Base-by-base conservation (phyloP, 2,888 invertebrate species). In the Stenodema calcarata region DNA sequence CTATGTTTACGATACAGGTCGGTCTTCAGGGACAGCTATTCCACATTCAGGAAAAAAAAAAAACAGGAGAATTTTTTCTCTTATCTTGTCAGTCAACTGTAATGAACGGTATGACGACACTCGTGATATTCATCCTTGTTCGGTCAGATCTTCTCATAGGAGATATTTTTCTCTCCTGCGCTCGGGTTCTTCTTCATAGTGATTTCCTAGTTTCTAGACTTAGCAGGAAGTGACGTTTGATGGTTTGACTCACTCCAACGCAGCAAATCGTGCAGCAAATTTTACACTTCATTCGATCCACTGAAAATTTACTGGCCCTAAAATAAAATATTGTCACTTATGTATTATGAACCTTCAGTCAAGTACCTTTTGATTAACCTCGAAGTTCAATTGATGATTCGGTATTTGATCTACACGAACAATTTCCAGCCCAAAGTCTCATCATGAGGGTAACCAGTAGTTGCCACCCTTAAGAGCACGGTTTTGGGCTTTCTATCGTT, bases 1-100 rank as follows among this genome's bases (percentile, higher is more conserved):
- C 78, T 47, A 44, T 44, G 78, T 78, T 78, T 78, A 78, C 78
- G 78, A 47, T 78, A 78, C 47, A 78, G 18, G 78, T 47, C 78
- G 44, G 23, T 78, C 78, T 44, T 78, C 78, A 78, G 44, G 78
- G 78, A 18, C 78, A 44, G 47, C 42, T n/a, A 30, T 30, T 75
- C 18, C 78, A 44, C 78, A 18, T 78, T 47, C 27, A 78, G 78
- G 78, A 78, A 78, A 42, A 44, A n/a, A n/a, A n/a, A n/a, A n/a
- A n/a, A n/a, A n/a, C n/a, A 41, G 42, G 41, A 73, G 1, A 28
- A 6, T 73, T 35, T 73, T 73, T 73, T 35, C n/a, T 35, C 18
- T 73, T 73, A 16, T 35, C 41, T 73, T 35, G 35, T 35, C 41
- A 30, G 35, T 35, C 35, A 35, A 35, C 35, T 23, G 14, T 7